Evolutionary conservation across 2,888 invertebrate genomes (phyloP).

Genomic region (Apamea sordens): DNA sequence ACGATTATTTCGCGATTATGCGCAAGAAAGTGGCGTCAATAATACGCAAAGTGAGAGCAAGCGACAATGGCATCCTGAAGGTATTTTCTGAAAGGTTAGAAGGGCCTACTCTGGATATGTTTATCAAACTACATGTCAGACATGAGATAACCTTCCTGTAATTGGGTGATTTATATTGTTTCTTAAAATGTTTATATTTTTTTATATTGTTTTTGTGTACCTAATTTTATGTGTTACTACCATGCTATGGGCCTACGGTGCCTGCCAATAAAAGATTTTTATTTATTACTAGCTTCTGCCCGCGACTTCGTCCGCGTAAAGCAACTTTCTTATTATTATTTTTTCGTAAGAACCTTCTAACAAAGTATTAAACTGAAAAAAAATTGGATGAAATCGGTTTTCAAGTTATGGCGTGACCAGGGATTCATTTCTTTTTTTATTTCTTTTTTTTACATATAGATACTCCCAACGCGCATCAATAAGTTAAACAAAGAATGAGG

Average conservation of each 20-base stretch:
- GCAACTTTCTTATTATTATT: too few species aligned
- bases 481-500: background rate
- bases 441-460: too few species aligned
- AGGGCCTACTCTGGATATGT: background rate
- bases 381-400: too few species aligned
- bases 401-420: too few species aligned
- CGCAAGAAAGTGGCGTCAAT: background rate
- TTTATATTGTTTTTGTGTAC: background rate
- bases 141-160: background rate
- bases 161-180: background rate
- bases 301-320: too few species aligned
- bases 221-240: background rate
- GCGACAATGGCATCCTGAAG: background rate
- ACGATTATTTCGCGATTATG: background rate
- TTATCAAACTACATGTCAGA: background rate
- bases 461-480: background rate
- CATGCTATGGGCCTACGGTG: background rate
- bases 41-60: background rate
- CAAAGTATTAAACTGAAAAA: too few species aligned
- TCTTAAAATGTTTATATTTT: background rate
- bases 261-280: background rate
- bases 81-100: background rate
- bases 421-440: too few species aligned
- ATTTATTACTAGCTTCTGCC: too few species aligned
- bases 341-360: too few species aligned